Evolutionary conservation across 2,888 invertebrate genomes (phyloP).

Genomic region (Ganaspis brasiliensis): DNA sequence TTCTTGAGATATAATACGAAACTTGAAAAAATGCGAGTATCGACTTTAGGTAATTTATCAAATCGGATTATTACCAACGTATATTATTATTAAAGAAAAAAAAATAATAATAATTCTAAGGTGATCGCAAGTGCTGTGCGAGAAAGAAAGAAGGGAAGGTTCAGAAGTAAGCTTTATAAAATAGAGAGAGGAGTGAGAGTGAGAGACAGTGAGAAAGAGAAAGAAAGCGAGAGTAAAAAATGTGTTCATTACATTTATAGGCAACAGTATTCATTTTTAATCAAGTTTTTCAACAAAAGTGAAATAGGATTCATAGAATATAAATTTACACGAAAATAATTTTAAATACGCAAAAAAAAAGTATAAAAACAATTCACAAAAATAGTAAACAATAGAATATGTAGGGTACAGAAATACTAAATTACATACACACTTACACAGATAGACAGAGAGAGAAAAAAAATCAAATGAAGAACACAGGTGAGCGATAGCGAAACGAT

Average conservation of each 20-base stretch:
- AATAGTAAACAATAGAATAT: not conserved
- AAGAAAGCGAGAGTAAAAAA: constrained; percentile 57
- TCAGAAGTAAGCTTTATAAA: constrained; percentile 18
- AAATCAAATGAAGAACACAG: constrained; percentile 13
- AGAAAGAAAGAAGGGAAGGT: constrained; percentile 29
- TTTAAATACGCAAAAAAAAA: not conserved
- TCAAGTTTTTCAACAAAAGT: constrained; percentile 56
- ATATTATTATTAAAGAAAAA: constrained; percentile 9
- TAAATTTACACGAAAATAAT: constrained; percentile 21
- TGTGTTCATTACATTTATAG: constrained; percentile 78
- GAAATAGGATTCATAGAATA: constrained; percentile 34
- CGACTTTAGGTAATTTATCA: constrained; percentile 33
- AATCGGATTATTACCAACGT: constrained; percentile 37
- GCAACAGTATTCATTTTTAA: constrained; percentile 76
- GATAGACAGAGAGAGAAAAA: constrained; percentile 3
- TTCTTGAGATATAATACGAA: constrained; percentile 8
- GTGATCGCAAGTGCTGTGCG: constrained; percentile 43
- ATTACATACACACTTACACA: not conserved
- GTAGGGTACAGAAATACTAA: too few relatives aligned
- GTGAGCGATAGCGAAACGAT: constrained; percentile 38
- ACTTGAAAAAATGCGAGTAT: constrained; percentile 24
- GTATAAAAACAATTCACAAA: constrained; percentile 1
- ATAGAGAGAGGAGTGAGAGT: constrained; percentile 23
- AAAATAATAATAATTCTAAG: constrained; percentile 35
- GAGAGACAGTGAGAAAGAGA: constrained; percentile 42